A percentile compares a stretch with the other conserved stretches of the same genome.
Evolutionary conservation across 2,797 vertebrate genomes (phyloP).

Genomic region (Chelidonichthys spinosus): DNA sequence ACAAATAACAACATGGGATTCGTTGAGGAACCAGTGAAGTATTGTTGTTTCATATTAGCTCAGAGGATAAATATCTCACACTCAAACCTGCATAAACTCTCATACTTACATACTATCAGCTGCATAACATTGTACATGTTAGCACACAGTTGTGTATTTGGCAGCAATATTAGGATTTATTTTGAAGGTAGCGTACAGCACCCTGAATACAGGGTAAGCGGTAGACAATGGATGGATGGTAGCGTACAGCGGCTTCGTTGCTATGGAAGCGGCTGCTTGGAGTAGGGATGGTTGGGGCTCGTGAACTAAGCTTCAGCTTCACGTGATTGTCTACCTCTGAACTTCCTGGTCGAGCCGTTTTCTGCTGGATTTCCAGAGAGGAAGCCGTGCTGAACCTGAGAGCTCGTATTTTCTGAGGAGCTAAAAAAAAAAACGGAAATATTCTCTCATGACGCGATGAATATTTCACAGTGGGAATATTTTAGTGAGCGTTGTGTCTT

Average conservation of each 20-base stretch:
- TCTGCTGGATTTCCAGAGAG: conserved; percentile 32
- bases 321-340: conserved; percentile 17
- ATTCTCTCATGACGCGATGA: conserved; percentile 73
- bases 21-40: neutral
- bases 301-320: conserved; percentile 9
- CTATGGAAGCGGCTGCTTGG: neutral
- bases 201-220: no score
- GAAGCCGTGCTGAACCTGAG: conserved; percentile 40
- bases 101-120: neutral
- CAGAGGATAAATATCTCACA: neutral
- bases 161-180: neutral
- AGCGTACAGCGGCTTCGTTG: no score
- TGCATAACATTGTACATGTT: neutral
- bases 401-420: conserved; percentile 45
- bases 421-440: conserved; percentile 57
- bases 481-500: conserved; percentile 68
- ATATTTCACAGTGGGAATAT: conserved; percentile 78
- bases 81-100: neutral
- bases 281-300: conserved; percentile 3
- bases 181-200: no score
- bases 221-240: no score
- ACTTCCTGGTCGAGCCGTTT: conserved; percentile 59
- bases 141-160: no score
- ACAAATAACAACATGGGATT: neutral
- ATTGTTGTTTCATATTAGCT: neutral